Base-by-base conservation (phyloP, 2,888 invertebrate species). In the Hydropsyche betteni region DNA sequence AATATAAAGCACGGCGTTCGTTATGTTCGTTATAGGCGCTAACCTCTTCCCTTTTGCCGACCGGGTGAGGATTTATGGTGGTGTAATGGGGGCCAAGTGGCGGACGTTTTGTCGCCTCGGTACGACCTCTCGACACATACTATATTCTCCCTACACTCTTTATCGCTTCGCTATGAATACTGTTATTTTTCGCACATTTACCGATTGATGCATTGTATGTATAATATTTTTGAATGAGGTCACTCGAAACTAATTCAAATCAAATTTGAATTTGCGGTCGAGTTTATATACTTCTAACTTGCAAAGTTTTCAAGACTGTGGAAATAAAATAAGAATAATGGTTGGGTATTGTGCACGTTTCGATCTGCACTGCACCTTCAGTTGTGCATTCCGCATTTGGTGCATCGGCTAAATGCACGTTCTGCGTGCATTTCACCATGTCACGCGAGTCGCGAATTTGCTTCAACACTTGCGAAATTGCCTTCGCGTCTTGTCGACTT, bases 1-100 rank as follows among this genome's bases (percentile, higher is more conserved):
- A 72, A 72, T 38, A 61, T 38, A 72, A 61, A 55, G 52, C 58
- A 38, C 69, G 64, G 64, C 58, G 33, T 52, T 8, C 53, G 38
- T 33, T 44, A 50, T 34, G 36, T 72, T 55, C 72, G 55, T 12
- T 7, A 44, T 44, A 44, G 44, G 44, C 80, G 81, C 79, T 81
- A 82, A 44, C 44, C 69, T 69, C 38, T n/a, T 36, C 81, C 82
- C 86, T 10, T 10, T 10, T 10, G 44, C 44, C 6, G 6, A 8
- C 6, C 10, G 44, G 44, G 44, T 6, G 44, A 44, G 44, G 88
- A 89, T 89, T 89, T 89, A 89, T 89, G 84, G 88, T 85, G 85
- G 86, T 85, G 88, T 88, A 88, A 88, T 88, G 44, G 44, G 44
- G 44, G 44, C 88, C 88, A 88, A 88, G 88, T 88, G 88, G 87